Evolutionary conservation across 2,888 invertebrate genomes (phyloP).

Genomic region (Terebella lapidaria): DNA sequence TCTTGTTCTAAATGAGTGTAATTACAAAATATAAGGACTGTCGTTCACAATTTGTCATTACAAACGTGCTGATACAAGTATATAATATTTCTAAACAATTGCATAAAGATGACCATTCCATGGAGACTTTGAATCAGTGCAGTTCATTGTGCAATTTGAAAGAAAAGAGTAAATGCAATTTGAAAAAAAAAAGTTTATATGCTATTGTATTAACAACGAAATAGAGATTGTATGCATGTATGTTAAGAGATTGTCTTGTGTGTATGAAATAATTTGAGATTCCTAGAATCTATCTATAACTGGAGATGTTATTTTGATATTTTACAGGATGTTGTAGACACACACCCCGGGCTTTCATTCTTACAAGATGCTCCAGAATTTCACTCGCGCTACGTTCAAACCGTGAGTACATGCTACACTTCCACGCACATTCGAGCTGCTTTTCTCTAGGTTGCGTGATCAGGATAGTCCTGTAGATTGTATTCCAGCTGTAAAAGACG

Average conservation of each 20-base stretch:
- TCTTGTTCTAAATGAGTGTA: no score
- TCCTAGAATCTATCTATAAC: neutral
- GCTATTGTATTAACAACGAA: neutral
- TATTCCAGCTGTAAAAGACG: no score
- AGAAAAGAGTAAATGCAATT: neutral
- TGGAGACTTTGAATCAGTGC: no score
- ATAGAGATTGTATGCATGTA: neutral
- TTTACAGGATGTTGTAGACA: conserved; percentile 92
- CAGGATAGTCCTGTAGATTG: no score
- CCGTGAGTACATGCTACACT: conserved; percentile 18
- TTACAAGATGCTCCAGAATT: conserved; percentile 70
- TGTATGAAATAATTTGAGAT: neutral
- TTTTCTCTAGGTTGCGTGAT: no score
- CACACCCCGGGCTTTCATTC: conserved; percentile 95
- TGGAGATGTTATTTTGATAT: no score
- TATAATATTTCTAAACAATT: no score
- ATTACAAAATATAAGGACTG: no score
- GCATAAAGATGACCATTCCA: no score
- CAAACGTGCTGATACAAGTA: no score
- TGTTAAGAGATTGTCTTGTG: neutral
- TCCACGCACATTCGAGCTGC: no score
- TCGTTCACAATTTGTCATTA: no score
- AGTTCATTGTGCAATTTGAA: neutral
- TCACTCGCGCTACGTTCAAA: conserved; percentile 24
- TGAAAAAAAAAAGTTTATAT: neutral